Base-by-base conservation (phyloP, 1,140 invertebrate species). In the Popillia japonica region DNA sequence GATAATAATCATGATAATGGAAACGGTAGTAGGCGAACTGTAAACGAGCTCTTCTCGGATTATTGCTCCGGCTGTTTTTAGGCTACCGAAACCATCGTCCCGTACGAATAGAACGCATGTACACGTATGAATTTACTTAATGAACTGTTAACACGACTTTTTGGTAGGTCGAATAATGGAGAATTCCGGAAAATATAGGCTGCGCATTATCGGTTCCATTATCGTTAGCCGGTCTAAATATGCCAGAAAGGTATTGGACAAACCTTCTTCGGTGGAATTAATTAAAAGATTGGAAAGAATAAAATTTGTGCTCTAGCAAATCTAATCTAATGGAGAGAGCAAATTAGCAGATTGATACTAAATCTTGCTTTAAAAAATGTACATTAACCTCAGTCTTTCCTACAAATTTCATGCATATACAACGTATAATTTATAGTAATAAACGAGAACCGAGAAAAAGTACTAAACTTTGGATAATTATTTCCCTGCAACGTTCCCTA, bases 131-230 rank as follows among this genome's bases (percentile, higher is more conserved):
- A 55, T 55, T 55, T 55, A 55, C 14, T 55, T 55, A 55, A 55
- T 55, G 48, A 55, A 55, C 48, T 55, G 48, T 55, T 55, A 55
- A 55, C 48, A 55, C 48, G 48, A 55, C 48, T n/a, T 55, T 55
- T 55, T 55, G 14, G 48, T 7, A 55, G 48, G 48, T 55, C 17
- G 48, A 55, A 17, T 17, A 55, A 55, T 17, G 48, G 11, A 34
- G 27, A 34, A 3, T n/a, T 55, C 17, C 14, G 48, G 48, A 55
- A 55, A 6, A 55, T 55, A 17, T 55, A 55, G 48, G 6, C 17
- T 55, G 6, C 11, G 6, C 14, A 17, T 55, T 55, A 55, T n/a
- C 48, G 48, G 48, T 17, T 14, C 48, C 17, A n/a, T 17, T 55
- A 55, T 17, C 48, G 17, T 55, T 55, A 55, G n/a, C 17, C 6